Percentiles rank a stretch among this genome's conserved stretches.
Evolutionary conservation across 1,140 invertebrate species (phyloP).

Genomic region (Procambarus virginalis): DNA sequence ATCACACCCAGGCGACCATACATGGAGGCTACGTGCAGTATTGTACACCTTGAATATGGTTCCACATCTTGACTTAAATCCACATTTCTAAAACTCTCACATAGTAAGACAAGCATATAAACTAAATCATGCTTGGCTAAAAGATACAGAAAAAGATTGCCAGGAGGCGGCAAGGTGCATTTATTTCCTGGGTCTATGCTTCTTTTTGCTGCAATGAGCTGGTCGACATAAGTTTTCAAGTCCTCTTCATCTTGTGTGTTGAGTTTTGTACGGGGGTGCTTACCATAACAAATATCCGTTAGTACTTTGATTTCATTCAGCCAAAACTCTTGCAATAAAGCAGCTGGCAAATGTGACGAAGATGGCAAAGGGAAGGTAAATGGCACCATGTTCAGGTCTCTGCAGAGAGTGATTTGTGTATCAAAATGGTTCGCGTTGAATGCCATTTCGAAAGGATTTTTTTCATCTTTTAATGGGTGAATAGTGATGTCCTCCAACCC

Average conservation of each 20-base stretch:
- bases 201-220: neutral
- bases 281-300: neutral
- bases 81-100: neutral
- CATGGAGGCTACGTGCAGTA: neutral
- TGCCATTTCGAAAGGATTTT: neutral
- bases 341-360: neutral
- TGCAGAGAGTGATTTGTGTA: neutral
- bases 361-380: neutral
- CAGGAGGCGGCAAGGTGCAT: no score
- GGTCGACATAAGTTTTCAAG: neutral
- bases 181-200: neutral
- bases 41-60: neutral
- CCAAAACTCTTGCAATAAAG: neutral
- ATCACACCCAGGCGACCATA: neutral
- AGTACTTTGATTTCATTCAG: neutral
- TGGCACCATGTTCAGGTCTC: neutral
- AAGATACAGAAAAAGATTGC: neutral
- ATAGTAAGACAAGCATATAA: neutral
- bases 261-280: neutral
- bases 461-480: neutral
- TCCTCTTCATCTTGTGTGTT: no score
- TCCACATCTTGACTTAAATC: neutral
- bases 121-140: neutral
- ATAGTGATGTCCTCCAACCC: neutral
- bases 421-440: neutral